phyloP scores from a whole-genome alignment of 2,113 vertebrate species.

The Ceyx melanurus region DNA sequence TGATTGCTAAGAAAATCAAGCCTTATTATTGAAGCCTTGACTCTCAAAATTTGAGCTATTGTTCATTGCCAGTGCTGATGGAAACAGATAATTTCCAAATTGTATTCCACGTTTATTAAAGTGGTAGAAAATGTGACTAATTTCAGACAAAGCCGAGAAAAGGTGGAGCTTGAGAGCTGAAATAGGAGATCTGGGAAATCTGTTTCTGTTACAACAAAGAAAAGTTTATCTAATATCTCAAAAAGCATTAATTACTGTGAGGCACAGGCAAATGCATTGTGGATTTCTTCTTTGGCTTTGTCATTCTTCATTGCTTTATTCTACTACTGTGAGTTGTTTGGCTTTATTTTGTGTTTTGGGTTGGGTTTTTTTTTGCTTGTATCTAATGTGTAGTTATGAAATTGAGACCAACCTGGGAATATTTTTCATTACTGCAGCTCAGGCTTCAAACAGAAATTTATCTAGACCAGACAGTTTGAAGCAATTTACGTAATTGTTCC shows the following conservation, averaged over 20 bases:
- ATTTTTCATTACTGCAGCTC: constrained; percentile 37
- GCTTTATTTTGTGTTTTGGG: not conserved
- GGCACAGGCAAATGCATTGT: not conserved
- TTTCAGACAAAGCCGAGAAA: constrained; percentile 48
- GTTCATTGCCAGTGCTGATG: not conserved
- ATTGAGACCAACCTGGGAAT: constrained; percentile 37
- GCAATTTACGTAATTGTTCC: not conserved
- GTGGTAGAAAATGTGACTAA: constrained; percentile 60
- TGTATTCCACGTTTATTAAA: constrained; percentile 37
- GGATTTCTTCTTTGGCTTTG: constrained; percentile 49
- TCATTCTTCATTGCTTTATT: constrained; percentile 51
- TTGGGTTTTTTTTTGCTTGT: not conserved
- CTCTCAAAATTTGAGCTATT: constrained; percentile 58
- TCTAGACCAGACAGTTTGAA: constrained; percentile 15
- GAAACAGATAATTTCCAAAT: constrained; percentile 55
- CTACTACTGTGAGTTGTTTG: constrained; percentile 43
- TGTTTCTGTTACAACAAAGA: constrained; percentile 33
- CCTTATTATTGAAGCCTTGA: constrained; percentile 50
- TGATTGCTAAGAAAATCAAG: constrained; percentile 69
- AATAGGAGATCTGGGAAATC: constrained; percentile 26
- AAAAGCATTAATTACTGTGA: constrained; percentile 65
- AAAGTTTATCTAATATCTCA: constrained; percentile 67
- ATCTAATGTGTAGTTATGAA: constrained; percentile 42
- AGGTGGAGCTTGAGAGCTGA: constrained; percentile 34
- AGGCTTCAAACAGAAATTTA: not conserved